Conservation (phyloP, 2,888 invertebrate species). For the Meliscaeva auricollis region DNA sequence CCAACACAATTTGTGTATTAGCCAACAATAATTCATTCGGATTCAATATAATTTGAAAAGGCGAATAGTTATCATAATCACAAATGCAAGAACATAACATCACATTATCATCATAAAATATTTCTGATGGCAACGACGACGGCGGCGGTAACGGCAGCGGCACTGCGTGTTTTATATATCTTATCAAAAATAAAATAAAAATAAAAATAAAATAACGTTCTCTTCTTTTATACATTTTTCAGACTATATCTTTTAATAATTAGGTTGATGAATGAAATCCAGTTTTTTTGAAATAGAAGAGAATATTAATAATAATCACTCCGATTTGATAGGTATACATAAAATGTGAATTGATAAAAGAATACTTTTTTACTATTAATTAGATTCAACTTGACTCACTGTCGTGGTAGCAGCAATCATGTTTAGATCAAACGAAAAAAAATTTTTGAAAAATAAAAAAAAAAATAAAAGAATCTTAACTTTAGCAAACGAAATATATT, state of each 20-base stretch:
- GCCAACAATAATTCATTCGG: constrained; percentile 7
- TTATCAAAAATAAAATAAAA: background rate
- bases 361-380: constrained; percentile 20
- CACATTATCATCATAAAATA: background rate
- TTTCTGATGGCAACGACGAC: background rate
- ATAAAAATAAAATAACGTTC: constrained; percentile 6
- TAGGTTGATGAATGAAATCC: constrained; percentile 2
- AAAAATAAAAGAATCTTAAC: background rate
- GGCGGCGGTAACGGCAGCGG: background rate
- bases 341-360: background rate
- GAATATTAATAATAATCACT: background rate
- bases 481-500: background rate
- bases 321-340: background rate
- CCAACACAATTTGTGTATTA: background rate
- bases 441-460: background rate
- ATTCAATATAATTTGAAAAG: constrained; percentile 10
- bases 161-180: background rate
- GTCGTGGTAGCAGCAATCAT: background rate
- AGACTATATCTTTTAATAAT: background rate
- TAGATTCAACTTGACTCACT: constrained; percentile 1
- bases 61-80: background rate
- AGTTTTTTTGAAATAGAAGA: constrained; percentile 13
- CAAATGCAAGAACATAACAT: constrained; percentile 6
- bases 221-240: constrained; percentile 12
- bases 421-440: background rate